Evolutionary conservation across 1,140 invertebrate genomes (phyloP), one percentile per base, ranked within the genome.

Genomic region (Leptinotarsa defecta): DNA sequence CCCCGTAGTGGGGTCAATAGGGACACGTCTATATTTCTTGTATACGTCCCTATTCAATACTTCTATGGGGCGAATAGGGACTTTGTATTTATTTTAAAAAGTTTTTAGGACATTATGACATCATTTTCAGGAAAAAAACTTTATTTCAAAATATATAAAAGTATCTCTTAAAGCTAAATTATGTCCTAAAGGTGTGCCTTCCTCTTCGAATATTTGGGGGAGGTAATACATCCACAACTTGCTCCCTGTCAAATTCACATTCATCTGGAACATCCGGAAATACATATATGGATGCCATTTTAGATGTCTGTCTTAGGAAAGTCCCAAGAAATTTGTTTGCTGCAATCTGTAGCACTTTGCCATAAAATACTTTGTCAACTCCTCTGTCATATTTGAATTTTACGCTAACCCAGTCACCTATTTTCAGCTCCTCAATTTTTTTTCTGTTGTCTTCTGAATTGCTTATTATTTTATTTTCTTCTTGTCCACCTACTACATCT

Each of bases 341-440:
- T 34, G 27, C 27, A 34, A 34, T 34, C 27, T 34, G 27, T 34
- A 34, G 57, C 17, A 8, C 17, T n/a, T n/a, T 62, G 17, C 19
- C 57, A 62, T 62, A 62, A 62, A 62, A 62, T 62, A 62, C 57
- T 62, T 62, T 62, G 17, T 62, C 57, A 62, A 62, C 19, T 62
- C 57, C 57, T n/a, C 19, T n/a, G 57, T 62, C 19, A 20, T n/a
- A 62, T 62, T 62, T 62, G 19, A 62, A 62, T 62, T 62, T 62
- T 62, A n/a, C 57, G 27, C 27, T 34, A 34, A 34, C 27, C 27
- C 27, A 34, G 27, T 34, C 27, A 34, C 57, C 57, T n/a, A 62
- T 62, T 62, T 62, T 17, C 17, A 62, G 57, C 17, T 62, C 57
- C 57, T 62, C 57, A 62, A 62, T 62, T 62, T 62, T 62, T 62